Conservation (phyloP, 2,797 vertebrate species). For the Borostomias antarcticus region DNA sequence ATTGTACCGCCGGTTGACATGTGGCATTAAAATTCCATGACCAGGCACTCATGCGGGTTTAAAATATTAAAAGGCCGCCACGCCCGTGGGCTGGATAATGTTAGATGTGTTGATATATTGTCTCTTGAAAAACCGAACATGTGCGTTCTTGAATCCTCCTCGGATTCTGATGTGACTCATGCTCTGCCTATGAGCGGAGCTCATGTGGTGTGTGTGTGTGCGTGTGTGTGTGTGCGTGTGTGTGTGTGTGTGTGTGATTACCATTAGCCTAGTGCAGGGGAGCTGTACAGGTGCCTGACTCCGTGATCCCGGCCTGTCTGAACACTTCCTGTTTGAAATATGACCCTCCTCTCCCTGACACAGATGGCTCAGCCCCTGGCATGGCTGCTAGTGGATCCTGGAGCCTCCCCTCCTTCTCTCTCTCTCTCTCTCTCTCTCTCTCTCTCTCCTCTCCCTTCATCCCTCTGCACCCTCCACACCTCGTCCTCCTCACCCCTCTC, state of each 20-base stretch:
- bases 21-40: too few species aligned
- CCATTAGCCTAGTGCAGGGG: background rate
- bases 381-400: slow-evolving; percentile 7
- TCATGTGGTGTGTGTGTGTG: slow-evolving; percentile 2
- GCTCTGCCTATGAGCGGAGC: too few species aligned
- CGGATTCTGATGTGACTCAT: too few species aligned
- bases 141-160: too few species aligned
- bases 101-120: too few species aligned
- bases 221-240: slow-evolving; percentile 16
- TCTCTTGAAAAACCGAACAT: too few species aligned
- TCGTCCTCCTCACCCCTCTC: background rate
- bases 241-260: slow-evolving; percentile 4
- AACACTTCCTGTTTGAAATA: slow-evolving; percentile 10
- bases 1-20: too few species aligned
- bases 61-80: too few species aligned
- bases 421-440: too few species aligned
- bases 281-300: slow-evolving; percentile 4
- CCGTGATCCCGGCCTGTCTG: slow-evolving; percentile 1
- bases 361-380: slow-evolving; percentile 22
- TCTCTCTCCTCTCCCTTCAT: too few species aligned
- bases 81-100: too few species aligned
- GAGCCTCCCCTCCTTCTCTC: background rate
- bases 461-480: background rate
- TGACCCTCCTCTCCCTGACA: background rate
- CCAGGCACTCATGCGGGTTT: too few species aligned